Conservation (phyloP, 1,140 invertebrate genomes). For the Pseudoatta argentina region DNA sequence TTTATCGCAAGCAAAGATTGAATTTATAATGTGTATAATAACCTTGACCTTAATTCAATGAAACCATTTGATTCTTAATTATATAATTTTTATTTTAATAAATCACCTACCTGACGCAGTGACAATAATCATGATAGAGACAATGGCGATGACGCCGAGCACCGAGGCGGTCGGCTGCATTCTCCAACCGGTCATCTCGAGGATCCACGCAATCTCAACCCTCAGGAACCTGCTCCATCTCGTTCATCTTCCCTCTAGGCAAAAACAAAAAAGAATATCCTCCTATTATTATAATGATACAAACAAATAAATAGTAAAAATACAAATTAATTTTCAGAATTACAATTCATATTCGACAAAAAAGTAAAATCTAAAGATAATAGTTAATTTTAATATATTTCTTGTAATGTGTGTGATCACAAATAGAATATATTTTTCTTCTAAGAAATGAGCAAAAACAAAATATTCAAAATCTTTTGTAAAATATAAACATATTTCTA, state of each 20-base stretch:
- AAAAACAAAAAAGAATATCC: conserved; percentile 43
- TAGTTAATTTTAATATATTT: neutral
- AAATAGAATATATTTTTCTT: neutral
- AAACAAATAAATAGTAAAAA: neutral
- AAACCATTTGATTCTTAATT: neutral
- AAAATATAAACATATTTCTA: neutral
- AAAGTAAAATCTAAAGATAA: neutral
- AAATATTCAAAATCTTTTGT: neutral
- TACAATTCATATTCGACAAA: neutral
- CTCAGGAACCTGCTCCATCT: conserved; percentile 82
- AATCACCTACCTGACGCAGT: conserved; percentile 76
- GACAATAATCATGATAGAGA: conserved; percentile 79
- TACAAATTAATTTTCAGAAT: neutral
- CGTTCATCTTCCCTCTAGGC: conserved; percentile 74
- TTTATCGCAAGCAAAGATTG: neutral
- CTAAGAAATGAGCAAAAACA: neutral
- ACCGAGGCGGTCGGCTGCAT: conserved; percentile 81
- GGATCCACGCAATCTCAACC: conserved; percentile 75
- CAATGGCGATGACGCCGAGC: conserved; percentile 83
- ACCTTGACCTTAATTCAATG: neutral
- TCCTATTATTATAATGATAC: conserved; percentile 38
- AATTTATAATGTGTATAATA: neutral
- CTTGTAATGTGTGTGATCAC: neutral
- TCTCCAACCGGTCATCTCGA: conserved; percentile 76
- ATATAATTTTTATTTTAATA: neutral